These are phyloP conservation scores for Prochilodus magdalenae DNA, from an alignment of 2,113 vertebrate species.

Conservation along the genomic window DNA sequence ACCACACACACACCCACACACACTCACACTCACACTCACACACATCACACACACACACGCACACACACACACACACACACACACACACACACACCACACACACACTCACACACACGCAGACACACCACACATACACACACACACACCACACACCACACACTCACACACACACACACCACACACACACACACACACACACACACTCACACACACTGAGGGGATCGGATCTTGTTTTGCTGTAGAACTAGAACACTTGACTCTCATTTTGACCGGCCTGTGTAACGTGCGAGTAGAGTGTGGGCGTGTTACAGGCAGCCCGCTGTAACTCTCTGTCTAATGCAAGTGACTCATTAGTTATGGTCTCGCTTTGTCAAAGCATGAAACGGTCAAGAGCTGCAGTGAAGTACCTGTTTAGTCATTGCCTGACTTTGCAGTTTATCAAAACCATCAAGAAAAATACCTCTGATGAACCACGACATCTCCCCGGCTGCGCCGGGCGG, in stretches of 20 bases:
- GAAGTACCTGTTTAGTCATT: slow-evolving; percentile 14
- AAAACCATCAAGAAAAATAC: background rate
- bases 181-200: background rate
- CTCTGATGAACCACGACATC: too few relatives aligned
- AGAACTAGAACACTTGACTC: background rate
- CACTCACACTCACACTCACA: too few relatives aligned
- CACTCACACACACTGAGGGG: slow-evolving; percentile 18
- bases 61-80: too few relatives aligned
- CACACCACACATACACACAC: too few relatives aligned
- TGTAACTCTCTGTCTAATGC: background rate
- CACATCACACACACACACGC: too few relatives aligned
- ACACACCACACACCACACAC: slow-evolving; percentile 50
- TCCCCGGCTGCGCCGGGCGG: too few relatives aligned
- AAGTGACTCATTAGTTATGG: slow-evolving; percentile 41
- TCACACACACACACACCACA: background rate
- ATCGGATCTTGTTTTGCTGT: background rate
- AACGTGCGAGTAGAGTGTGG: background rate
- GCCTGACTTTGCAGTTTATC: background rate
- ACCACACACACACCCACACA: too few relatives aligned
- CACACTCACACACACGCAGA: slow-evolving; percentile 32
- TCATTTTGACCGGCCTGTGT: background rate
- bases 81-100: too few relatives aligned
- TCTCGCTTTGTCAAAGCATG: slow-evolving; percentile 35
- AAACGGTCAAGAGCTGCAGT: slow-evolving; percentile 22
- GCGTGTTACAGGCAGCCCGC: background rate